Conservation (phyloP, 2,888 invertebrate genomes). For the Asteroscopus sphinx region DNA sequence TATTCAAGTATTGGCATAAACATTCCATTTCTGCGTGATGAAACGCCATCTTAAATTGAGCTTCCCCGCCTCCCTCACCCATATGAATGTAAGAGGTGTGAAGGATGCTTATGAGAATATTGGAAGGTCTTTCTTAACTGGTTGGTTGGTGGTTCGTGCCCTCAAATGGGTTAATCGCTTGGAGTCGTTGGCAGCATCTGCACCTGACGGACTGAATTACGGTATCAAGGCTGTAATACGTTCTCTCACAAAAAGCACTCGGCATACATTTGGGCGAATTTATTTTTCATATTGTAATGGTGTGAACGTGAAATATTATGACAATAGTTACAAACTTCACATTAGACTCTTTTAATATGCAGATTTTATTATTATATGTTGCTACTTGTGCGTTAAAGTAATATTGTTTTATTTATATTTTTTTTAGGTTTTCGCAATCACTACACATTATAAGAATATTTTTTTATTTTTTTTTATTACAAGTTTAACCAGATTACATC, state of each 20-base stretch:
- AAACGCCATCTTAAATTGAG: conserved; percentile 60
- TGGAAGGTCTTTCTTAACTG: conserved; percentile 64
- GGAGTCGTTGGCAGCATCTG: conserved; percentile 83
- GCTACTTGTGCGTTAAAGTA: background rate
- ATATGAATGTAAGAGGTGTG: conserved; percentile 42
- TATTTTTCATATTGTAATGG: conserved; percentile 50
- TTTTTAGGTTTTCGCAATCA: too few species aligned
- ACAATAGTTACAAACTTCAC: conserved; percentile 25
- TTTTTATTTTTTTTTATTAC: background rate
- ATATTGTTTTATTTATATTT: too few species aligned
- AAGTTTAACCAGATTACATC: too few species aligned
- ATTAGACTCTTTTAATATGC: conserved; percentile 3
- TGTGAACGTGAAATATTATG: conserved; percentile 43
- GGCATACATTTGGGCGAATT: conserved; percentile 55
- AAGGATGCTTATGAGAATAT: conserved; percentile 57
- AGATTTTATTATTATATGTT: background rate
- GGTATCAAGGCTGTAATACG: conserved; percentile 76
- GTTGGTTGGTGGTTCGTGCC: conserved; percentile 64
- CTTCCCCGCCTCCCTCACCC: conserved; percentile 53
- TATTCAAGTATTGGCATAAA: conserved; percentile 80
- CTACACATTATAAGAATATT: too few species aligned
- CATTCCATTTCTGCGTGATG: conserved; percentile 74
- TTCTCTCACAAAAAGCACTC: conserved; percentile 68
- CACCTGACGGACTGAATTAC: conserved; percentile 87
- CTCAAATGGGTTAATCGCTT: conserved; percentile 87